A percentile compares a stretch with the other conserved stretches of the same genome.
phyloP scores from a whole-genome alignment of 2,888 invertebrate species.

The Macropis europaea region DNA sequence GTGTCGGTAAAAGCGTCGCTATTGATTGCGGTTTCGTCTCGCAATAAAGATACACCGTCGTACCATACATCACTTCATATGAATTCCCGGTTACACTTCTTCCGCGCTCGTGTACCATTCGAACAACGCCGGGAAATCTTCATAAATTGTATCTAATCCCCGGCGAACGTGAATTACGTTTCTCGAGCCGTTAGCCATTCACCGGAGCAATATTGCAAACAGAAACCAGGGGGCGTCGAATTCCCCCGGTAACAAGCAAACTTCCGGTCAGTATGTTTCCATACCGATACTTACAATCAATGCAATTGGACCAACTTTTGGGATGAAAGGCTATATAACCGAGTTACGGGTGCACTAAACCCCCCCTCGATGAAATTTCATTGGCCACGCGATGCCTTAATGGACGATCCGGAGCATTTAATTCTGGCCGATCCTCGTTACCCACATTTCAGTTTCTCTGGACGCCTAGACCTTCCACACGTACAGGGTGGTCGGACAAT shows the following conservation, averaged over 20 bases:
- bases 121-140: neutral
- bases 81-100: neutral
- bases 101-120: neutral
- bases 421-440: constrained; percentile 23
- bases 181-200: neutral
- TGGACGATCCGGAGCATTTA: constrained; percentile 24
- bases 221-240: neutral
- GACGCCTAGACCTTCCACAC: too few species aligned
- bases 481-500: too few species aligned
- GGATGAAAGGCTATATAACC: constrained; percentile 1
- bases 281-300: constrained; percentile 11
- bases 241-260: constrained; percentile 19
- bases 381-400: constrained; percentile 24
- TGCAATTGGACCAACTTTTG: neutral
- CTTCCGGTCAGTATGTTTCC: neutral
- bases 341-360: neutral
- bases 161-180: neutral
- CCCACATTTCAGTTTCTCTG: constrained; percentile 35
- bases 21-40: constrained; percentile 25
- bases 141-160: neutral
- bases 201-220: neutral
- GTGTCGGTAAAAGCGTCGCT: constrained; percentile 13
- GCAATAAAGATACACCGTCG: constrained; percentile 4
- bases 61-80: neutral
- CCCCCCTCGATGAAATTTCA: constrained; percentile 24